Percentiles rank a stretch among this genome's conserved stretches.
Conservation (phyloP, 2,113 vertebrate genomes). For the Pantherophis guttatus region DNA sequence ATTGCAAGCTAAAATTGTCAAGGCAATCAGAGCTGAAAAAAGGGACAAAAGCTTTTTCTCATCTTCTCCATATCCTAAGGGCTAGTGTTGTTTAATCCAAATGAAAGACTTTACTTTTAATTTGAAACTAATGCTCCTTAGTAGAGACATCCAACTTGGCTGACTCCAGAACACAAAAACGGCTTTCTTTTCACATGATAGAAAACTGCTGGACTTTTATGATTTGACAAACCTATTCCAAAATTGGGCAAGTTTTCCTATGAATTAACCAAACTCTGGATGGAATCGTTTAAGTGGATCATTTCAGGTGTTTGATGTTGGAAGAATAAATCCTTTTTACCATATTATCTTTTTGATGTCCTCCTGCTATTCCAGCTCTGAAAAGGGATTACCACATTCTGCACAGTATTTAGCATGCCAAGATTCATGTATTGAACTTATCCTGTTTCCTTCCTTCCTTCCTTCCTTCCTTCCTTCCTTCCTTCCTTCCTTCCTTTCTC, state of each 20-base stretch:
- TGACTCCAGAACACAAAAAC: not conserved
- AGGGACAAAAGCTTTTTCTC: not conserved
- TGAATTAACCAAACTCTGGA: not conserved
- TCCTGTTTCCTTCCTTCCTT: not conserved
- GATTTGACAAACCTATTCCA: not conserved
- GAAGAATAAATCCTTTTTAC: not conserved
- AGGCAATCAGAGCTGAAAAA: slow-evolving; percentile 21
- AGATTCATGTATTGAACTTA: slow-evolving; percentile 10
- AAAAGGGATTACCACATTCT: not conserved
- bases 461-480: too few species aligned
- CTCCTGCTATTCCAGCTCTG: slow-evolving; percentile 41
- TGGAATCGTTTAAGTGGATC: slow-evolving; percentile 18
- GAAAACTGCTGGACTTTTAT: not conserved
- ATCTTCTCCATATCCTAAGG: not conserved
- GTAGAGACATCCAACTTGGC: not conserved
- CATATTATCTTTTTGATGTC: not conserved
- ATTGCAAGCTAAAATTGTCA: slow-evolving; percentile 9
- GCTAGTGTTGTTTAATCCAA: not conserved
- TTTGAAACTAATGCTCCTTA: slow-evolving; percentile 20
- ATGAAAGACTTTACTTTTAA: not conserved
- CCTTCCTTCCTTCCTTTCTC: too few species aligned
- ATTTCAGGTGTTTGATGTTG: not conserved
- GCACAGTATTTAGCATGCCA: not conserved
- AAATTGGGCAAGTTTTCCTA: not conserved
- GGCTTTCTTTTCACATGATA: not conserved